Evolutionary conservation across 2,888 invertebrate species (phyloP).

Genomic region (Drosophila demipolita): DNA sequence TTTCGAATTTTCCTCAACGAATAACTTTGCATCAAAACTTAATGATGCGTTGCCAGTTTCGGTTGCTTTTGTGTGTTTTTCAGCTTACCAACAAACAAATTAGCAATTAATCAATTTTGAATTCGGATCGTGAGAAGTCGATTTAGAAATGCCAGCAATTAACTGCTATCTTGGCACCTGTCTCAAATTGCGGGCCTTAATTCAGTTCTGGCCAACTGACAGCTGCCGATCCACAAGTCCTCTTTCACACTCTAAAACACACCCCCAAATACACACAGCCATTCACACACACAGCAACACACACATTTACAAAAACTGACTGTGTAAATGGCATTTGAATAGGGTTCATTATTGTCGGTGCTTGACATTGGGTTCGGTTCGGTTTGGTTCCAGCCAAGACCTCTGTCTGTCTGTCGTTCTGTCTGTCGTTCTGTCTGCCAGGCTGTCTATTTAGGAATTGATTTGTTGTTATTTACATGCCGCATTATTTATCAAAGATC

Average conservation of each 20-base stretch:
- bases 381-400: constrained; percentile 19
- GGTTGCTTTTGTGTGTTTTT: not conserved
- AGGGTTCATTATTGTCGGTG: constrained; percentile 65
- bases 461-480: constrained; percentile 80
- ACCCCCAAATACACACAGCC: constrained; percentile 13
- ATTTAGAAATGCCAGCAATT: constrained; percentile 39
- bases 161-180: constrained; percentile 43
- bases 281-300: not conserved
- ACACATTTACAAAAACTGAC: not conserved
- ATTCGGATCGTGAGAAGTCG: constrained; percentile 13
- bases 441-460: constrained; percentile 75
- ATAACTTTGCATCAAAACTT: not conserved
- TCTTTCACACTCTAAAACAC: constrained; percentile 10
- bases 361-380: constrained; percentile 27
- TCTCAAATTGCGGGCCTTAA: constrained; percentile 50
- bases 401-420: constrained; percentile 3
- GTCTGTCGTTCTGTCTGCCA: constrained; percentile 5
- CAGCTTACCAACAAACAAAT: constrained; percentile 56
- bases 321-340: constrained; percentile 63
- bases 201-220: constrained; percentile 55
- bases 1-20: not conserved
- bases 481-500: constrained; percentile 72
- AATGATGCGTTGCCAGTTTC: not conserved
- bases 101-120: constrained; percentile 73
- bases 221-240: constrained; percentile 26